These are phyloP conservation scores for Mechanitis messenoides DNA, from an alignment of 2,888 invertebrate genomes.

Conservation along the genomic window DNA sequence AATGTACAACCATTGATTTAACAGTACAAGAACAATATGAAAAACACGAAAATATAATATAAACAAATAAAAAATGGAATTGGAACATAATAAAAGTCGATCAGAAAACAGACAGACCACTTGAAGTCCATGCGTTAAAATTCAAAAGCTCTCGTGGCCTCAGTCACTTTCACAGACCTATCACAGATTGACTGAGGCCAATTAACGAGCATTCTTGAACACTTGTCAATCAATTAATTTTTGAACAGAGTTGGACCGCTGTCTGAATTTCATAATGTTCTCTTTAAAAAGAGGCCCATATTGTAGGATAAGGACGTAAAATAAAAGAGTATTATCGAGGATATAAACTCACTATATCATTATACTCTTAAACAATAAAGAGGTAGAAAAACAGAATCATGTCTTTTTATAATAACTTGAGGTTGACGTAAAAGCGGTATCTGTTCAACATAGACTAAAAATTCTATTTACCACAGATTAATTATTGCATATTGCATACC, in stretches of 20 bases:
- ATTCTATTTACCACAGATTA: too few species aligned
- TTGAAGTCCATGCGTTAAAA: conserved; percentile 52
- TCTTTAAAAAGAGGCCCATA: too few species aligned
- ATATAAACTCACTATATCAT: too few species aligned
- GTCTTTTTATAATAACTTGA: too few species aligned
- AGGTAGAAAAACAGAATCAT: too few species aligned
- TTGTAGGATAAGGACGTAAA: too few species aligned
- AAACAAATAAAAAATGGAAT: not conserved
- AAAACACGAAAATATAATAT: not conserved
- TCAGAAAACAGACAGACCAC: conserved; percentile 44
- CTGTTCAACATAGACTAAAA: too few species aligned
- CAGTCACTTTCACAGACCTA: conserved; percentile 54
- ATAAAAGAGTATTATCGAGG: too few species aligned
- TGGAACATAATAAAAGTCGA: conserved; percentile 10
- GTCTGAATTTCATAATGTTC: not conserved
- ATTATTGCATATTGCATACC: too few species aligned
- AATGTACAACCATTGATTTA: not conserved
- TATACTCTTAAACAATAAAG: too few species aligned
- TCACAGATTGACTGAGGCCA: conserved; percentile 51
- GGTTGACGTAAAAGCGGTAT: too few species aligned
- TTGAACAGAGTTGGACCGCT: conserved; percentile 17
- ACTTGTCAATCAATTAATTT: conserved; percentile 55
- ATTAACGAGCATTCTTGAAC: conserved; percentile 53
- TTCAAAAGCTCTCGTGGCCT: conserved; percentile 54
- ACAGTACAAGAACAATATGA: not conserved